Evolutionary conservation across 2,797 vertebrate genomes (phyloP), one percentile per base, ranked within the genome.

Genomic region (Peromyscus aztecus): DNA sequence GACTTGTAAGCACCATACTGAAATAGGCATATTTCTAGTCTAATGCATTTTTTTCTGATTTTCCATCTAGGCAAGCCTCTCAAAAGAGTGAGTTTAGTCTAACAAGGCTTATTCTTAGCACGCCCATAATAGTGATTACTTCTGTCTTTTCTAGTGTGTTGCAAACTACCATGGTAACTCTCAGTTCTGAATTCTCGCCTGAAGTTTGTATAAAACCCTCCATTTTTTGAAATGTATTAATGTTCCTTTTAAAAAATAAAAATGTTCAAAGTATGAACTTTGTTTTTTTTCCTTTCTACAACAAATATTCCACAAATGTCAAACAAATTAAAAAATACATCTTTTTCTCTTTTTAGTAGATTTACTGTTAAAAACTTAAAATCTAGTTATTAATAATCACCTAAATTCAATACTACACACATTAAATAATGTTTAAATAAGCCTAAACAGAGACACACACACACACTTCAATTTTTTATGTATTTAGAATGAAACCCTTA

Each of bases 1-100:
- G 6, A 78, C 29, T 71, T 94, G 83, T 92, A 76, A 81, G 78
- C 84, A 75, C n/a, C 40, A 40, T 84, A 76, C 31, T 57, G n/a
- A 96, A 95, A 92, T 94, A 73, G 91, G 67, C 43, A 86, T 95
- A 89, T 96, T 89, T 89, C 80, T 95, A 86, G 7, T 94, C 34
- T 76, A 59, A 31, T 92, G 43, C 13, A 90, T 85, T 94, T 90
- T 94, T 88, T 95, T 92, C 91, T 94, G 73, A 94, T 94, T 95
- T 97, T 90, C 49, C 37, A 86, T 65, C 84, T 43, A 95, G 75
- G n/a, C 13, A 94, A 94, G 10, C 11, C 67, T 92, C 43, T 85
- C 40, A 92, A 71, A 93, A 96, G 89, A 94, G 65, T 65, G 23
- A 81, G 46, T 73, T 91, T 77, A 78, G 34, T 94, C 46, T 80